These are phyloP conservation scores for Ochropleura leucogaster DNA, from an alignment of 2,888 invertebrate species.

Conservation along the genomic window DNA sequence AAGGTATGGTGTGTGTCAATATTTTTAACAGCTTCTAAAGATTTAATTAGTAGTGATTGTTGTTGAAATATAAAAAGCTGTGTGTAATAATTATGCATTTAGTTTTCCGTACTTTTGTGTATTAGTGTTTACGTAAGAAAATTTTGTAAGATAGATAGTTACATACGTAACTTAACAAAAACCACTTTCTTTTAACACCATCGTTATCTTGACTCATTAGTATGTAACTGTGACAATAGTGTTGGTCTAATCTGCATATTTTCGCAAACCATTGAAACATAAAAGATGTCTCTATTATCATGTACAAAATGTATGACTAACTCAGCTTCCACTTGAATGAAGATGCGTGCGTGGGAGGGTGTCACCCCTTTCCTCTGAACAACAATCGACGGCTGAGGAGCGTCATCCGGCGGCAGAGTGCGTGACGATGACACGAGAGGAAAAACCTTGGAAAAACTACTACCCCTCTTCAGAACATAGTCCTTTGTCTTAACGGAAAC, in stretches of 20 bases:
- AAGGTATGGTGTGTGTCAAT: not conserved
- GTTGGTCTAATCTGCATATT: constrained; percentile 46
- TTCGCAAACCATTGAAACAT: constrained; percentile 54
- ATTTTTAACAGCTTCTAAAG: not conserved
- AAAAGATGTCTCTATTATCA: constrained; percentile 47
- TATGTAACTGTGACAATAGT: constrained; percentile 43
- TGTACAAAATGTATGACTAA: constrained; percentile 66
- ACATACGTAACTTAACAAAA: constrained; percentile 1
- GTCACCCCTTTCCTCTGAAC: constrained; percentile 84
- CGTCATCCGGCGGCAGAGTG: constrained; percentile 78
- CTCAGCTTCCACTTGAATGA: constrained; percentile 84
- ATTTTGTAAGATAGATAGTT: not conserved
- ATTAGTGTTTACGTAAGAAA: constrained; percentile 1
- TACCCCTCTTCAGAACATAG: constrained; percentile 41
- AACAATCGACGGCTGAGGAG: constrained; percentile 81
- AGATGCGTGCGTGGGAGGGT: constrained; percentile 86
- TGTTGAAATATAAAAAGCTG: not conserved
- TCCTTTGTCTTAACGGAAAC: constrained; percentile 55
- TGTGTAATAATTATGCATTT: not conserved
- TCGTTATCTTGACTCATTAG: constrained; percentile 27
- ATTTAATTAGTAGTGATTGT: constrained; percentile 1
- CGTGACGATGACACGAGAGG: constrained; percentile 72
- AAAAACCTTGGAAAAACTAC: constrained; percentile 69
- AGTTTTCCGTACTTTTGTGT: not conserved
- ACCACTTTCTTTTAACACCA: constrained; percentile 37